phyloP scores from a whole-genome alignment of 2,888 invertebrate genomes.

The Sinohyriopsis cumingii region DNA sequence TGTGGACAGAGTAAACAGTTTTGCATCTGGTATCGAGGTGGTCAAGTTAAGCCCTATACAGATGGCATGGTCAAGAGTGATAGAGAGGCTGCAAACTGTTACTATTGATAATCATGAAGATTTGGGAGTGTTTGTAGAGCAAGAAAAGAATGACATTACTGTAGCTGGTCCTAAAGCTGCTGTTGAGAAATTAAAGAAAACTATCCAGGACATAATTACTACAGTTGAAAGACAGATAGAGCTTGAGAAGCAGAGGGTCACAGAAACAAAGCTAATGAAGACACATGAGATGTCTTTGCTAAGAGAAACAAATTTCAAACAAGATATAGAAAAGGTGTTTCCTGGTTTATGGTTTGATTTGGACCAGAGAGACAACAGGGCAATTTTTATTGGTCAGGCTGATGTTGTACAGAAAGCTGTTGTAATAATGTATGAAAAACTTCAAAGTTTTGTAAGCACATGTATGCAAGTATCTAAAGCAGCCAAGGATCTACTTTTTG shows the following conservation, averaged over 20 bases:
- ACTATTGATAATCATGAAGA: constrained; percentile 18
- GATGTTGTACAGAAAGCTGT: constrained; percentile 1
- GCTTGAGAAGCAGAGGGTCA: constrained; percentile 6
- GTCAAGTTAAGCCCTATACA: too few species aligned
- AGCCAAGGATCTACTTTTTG: too few species aligned
- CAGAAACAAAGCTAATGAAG: constrained; percentile 10
- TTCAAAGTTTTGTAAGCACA: too few species aligned
- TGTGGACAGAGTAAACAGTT: too few species aligned
- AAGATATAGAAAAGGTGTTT: too few species aligned
- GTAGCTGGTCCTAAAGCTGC: constrained; percentile 11
- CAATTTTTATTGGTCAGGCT: background rate
- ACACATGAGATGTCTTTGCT: constrained; percentile 9
- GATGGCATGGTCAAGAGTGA: constrained; percentile 13
- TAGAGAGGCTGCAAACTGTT: constrained; percentile 8
- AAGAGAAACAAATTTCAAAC: background rate
- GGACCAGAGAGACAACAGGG: too few species aligned
- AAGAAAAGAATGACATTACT: constrained; percentile 7
- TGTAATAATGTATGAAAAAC: background rate
- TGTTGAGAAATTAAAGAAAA: constrained; percentile 1
- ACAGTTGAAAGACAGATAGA: constrained; percentile 10
- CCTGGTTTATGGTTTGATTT: too few species aligned
- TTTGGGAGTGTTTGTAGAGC: constrained; percentile 14
- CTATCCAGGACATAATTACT: background rate
- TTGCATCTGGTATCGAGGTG: too few species aligned
- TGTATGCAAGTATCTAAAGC: too few species aligned